Percentiles rank a stretch among this genome's conserved stretches.
These are phyloP conservation scores for Vollenhovia emeryi DNA, from an alignment of 1,140 invertebrate species.

Conservation along the genomic window DNA sequence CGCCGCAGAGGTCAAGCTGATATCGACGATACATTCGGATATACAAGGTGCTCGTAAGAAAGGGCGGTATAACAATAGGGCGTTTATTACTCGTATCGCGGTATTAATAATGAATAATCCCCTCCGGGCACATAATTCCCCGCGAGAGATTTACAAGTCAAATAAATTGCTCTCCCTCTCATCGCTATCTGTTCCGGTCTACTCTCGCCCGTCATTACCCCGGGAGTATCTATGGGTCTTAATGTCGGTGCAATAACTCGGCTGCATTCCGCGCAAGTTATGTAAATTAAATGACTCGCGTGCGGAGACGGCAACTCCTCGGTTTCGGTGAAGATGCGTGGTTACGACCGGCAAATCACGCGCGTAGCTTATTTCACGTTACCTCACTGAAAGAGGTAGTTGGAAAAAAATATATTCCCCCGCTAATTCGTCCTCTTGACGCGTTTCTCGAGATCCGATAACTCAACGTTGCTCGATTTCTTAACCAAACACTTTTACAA, in stretches of 20 bases:
- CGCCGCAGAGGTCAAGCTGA: neutral
- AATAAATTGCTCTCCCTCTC: neutral
- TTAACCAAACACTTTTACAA: neutral
- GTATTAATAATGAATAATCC: constrained; percentile 21
- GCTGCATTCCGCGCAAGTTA: neutral
- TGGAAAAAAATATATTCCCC: neutral
- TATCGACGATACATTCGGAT: neutral
- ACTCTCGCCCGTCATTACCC: neutral
- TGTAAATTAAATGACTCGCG: neutral
- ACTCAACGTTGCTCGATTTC: neutral
- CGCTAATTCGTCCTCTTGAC: neutral
- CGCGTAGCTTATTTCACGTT: neutral
- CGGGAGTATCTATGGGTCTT: neutral
- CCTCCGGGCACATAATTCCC: neutral
- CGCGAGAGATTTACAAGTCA: constrained; percentile 32
- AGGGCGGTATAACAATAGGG: neutral
- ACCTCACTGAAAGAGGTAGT: neutral
- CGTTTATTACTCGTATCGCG: neutral
- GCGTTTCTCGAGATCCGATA: neutral
- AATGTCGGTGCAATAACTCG: neutral
- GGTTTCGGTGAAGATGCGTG: neutral
- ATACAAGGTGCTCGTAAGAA: neutral
- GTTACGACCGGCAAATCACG: neutral
- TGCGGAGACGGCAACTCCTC: neutral
- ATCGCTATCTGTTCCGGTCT: neutral